Conservation (phyloP, 1,140 invertebrate genomes). For the Eumeta japonica region DNA sequence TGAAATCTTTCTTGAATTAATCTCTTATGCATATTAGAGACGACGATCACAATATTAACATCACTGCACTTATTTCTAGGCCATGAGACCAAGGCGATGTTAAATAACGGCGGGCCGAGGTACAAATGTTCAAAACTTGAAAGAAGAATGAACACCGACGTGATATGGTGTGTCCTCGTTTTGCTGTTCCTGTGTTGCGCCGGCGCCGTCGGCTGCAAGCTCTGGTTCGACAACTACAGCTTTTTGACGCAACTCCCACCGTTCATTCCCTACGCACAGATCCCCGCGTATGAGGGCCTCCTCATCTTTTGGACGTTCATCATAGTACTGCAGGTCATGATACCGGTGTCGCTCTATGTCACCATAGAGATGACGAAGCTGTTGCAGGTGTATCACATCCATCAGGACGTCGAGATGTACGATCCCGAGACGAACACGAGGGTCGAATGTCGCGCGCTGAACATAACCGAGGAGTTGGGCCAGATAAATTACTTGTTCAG, state of each 20-base stretch:
- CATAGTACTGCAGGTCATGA: constrained; percentile 95
- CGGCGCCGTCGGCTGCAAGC: constrained; percentile 84
- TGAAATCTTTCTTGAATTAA: too few relatives aligned
- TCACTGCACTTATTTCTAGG: too few relatives aligned
- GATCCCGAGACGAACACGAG: constrained; percentile 80
- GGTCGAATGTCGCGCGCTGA: constrained; percentile 92
- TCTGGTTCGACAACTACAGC: constrained; percentile 68
- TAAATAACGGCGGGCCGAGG: constrained; percentile 93
- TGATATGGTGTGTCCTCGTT: constrained; percentile 95
- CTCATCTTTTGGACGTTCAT: constrained; percentile 93
- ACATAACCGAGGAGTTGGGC: constrained; percentile 95
- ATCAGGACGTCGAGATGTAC: constrained; percentile 84
- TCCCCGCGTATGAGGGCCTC: constrained; percentile 76
- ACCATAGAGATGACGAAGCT: constrained; percentile 97
- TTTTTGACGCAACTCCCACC: constrained; percentile 52
- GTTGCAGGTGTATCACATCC: constrained; percentile 93
- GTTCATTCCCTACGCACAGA: constrained; percentile 61
- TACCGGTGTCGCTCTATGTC: constrained; percentile 94
- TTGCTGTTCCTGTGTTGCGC: constrained; percentile 86
- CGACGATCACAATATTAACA: too few relatives aligned
- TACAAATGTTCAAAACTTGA: constrained; percentile 94
- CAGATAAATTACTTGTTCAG: constrained; percentile 96
- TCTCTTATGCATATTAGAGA: too few relatives aligned
- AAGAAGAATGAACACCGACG: constrained; percentile 91
- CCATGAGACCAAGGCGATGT: constrained; percentile 96